phyloP scores from a whole-genome alignment of 2,113 vertebrate genomes.

The Procavia capensis region DNA sequence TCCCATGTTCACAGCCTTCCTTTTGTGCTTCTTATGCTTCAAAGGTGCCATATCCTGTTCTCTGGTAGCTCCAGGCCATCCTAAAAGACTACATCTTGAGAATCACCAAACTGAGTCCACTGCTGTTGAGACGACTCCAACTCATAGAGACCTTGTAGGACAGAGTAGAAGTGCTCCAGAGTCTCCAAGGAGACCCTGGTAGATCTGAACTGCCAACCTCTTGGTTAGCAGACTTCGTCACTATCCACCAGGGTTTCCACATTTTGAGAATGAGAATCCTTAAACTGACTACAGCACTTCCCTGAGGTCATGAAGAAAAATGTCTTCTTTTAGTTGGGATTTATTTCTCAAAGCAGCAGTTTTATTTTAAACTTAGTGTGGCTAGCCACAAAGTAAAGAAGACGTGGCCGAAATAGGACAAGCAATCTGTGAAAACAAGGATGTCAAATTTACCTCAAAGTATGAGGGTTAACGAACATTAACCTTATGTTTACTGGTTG shows the following conservation, averaged over 20 bases:
- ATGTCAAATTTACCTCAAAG: neutral
- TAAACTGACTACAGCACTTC: neutral
- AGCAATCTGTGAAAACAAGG: neutral
- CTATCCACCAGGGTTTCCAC: no score
- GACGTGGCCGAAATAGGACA: neutral
- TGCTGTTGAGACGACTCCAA: no score
- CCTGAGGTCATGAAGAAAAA: neutral
- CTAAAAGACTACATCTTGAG: neutral
- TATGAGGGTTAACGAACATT: no score
- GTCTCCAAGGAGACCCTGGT: no score
- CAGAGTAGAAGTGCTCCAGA: no score
- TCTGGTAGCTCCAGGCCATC: neutral
- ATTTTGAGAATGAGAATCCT: neutral
- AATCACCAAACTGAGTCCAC: no score
- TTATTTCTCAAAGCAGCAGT: conserved; percentile 22
- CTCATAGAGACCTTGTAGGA: no score
- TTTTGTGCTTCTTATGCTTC: neutral
- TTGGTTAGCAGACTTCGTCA: no score
- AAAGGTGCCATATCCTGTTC: neutral
- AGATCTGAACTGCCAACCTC: no score
- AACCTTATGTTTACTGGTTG: neutral
- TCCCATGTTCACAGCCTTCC: no score
- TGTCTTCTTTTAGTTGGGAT: no score
- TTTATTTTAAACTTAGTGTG: neutral
- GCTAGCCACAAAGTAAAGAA: neutral